These are phyloP conservation scores for Leptatherina wallacei DNA, from an alignment of 2,797 vertebrate genomes.

Conservation along the genomic window DNA sequence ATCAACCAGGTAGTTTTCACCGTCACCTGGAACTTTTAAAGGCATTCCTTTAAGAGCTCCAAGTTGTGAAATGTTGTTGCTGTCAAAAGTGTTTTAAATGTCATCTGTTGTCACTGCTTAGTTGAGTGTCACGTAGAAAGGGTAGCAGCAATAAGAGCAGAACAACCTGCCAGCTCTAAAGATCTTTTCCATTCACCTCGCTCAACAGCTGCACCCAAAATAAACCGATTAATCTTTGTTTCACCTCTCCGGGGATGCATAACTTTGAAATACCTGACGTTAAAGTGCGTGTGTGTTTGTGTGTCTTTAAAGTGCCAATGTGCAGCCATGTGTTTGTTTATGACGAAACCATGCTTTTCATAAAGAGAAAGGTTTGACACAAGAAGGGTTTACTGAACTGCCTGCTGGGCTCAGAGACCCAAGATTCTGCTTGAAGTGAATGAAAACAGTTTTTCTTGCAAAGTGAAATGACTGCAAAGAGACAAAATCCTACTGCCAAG, in stretches of 20 bases:
- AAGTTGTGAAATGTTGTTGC: conserved; percentile 54
- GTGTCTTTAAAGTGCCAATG: background rate
- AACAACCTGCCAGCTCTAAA: conserved; percentile 35
- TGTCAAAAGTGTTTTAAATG: conserved; percentile 65
- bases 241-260: conserved; percentile 41
- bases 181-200: conserved; percentile 21
- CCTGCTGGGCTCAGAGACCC: background rate
- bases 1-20: conserved; percentile 20
- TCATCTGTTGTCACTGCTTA: conserved; percentile 56
- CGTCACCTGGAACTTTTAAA: conserved; percentile 12
- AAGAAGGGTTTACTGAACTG: background rate
- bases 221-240: conserved; percentile 57
- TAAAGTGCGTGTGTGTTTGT: conserved; percentile 14
- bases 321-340: conserved; percentile 24
- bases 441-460: background rate
- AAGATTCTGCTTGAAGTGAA: background rate
- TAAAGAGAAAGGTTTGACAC: conserved; percentile 16
- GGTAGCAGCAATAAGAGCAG: conserved; percentile 38
- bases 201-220: conserved; percentile 33
- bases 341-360: background rate
- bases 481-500: background rate
- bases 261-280: conserved; percentile 42
- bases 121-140: conserved; percentile 39
- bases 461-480: background rate
- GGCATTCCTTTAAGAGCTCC: conserved; percentile 9